Conservation (phyloP, 2,888 invertebrate genomes). For the Actias luna region DNA sequence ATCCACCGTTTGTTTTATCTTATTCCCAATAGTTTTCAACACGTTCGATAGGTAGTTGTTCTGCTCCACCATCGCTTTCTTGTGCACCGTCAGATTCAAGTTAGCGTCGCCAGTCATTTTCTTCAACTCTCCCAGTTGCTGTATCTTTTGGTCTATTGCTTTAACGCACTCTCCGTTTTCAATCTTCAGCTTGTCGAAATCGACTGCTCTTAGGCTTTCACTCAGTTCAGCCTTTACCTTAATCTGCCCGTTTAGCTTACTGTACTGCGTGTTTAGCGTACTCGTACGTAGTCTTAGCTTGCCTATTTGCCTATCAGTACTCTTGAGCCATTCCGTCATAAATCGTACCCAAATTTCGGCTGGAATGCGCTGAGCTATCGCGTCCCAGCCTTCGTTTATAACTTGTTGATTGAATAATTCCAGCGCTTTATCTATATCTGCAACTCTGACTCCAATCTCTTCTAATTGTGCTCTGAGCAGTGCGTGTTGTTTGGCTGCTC, state of each 20-base stretch:
- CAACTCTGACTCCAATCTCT: conserved; percentile 76
- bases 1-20: conserved; percentile 58
- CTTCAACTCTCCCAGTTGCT: conserved; percentile 79
- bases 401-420: conserved; percentile 77
- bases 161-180: conserved; percentile 78
- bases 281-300: conserved; percentile 81
- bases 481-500: conserved; percentile 59
- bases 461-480: conserved; percentile 77
- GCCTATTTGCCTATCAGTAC: conserved; percentile 77
- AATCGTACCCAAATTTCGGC: conserved; percentile 83
- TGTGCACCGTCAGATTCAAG: conserved; percentile 78
- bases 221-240: conserved; percentile 80
- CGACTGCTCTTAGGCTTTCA: conserved; percentile 81
- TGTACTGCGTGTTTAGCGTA: conserved; percentile 77
- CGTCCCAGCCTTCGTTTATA: conserved; percentile 77
- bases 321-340: conserved; percentile 83
- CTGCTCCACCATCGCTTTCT: conserved; percentile 79
- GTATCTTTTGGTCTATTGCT: conserved; percentile 79
- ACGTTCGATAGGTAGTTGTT: conserved; percentile 66
- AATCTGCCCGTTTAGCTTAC: conserved; percentile 78
- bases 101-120: conserved; percentile 82
- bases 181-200: conserved; percentile 84
- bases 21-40: conserved; percentile 59
- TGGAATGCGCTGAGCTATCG: conserved; percentile 82
- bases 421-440: conserved; percentile 72